These are phyloP conservation scores for Musca vetustissima DNA, from an alignment of 1,140 invertebrate genomes.

Conservation along the genomic window DNA sequence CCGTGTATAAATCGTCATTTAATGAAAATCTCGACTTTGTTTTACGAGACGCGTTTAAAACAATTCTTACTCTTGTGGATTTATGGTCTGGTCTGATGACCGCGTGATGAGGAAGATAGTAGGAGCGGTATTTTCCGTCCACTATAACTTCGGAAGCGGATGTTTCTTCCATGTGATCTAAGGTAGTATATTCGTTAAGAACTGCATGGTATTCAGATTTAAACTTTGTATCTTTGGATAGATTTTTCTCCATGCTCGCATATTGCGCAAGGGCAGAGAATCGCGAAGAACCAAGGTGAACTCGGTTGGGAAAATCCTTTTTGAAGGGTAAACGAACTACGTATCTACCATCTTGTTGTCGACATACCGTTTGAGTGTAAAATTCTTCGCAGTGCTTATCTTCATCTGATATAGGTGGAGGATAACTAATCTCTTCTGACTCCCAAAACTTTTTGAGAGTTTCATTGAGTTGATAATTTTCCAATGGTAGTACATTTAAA, in stretches of 20 bases:
- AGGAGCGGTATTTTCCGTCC: conserved; percentile 1
- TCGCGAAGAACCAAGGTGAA: neutral
- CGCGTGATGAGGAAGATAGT: conserved; percentile 13
- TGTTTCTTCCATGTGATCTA: neutral
- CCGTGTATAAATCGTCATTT: neutral
- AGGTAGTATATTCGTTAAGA: neutral
- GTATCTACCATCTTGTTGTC: neutral
- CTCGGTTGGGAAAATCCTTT: neutral
- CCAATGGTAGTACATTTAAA: neutral
- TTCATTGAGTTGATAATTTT: neutral
- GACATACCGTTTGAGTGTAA: neutral
- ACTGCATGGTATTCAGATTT: neutral
- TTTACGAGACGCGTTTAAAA: neutral
- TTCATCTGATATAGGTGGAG: neutral
- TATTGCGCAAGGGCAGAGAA: conserved; percentile 1
- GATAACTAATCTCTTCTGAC: neutral
- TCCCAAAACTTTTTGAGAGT: conserved; percentile 12
- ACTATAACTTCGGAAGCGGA: neutral
- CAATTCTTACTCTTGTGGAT: neutral
- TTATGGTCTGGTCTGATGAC: neutral
- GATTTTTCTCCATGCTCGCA: neutral
- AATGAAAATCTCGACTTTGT: neutral
- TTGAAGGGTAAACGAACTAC: neutral
- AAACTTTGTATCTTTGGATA: neutral
- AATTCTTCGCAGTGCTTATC: neutral